Conservation (phyloP, 2,888 invertebrate species). For the Punctoribates punctum region DNA sequence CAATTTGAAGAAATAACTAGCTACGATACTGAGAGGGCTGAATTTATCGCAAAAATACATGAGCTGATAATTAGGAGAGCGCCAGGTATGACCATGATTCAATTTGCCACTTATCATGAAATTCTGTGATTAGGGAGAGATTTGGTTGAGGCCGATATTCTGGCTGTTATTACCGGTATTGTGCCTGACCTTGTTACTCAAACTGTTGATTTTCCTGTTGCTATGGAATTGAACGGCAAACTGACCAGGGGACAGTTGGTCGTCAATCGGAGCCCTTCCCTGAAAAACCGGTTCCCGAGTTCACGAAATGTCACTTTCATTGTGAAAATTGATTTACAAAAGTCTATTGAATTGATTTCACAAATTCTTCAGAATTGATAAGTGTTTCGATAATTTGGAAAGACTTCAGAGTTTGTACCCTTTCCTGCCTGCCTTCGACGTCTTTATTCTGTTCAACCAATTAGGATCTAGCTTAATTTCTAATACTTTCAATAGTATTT, state of each 20-base stretch:
- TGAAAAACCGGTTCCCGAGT: not conserved
- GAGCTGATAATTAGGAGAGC: not conserved
- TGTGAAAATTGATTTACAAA: not conserved
- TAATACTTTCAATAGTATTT: too few relatives aligned
- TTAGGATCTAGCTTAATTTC: too few relatives aligned
- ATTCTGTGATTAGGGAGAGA: too few relatives aligned
- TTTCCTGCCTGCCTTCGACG: too few relatives aligned
- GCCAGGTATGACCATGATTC: too few relatives aligned
- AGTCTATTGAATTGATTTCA: not conserved
- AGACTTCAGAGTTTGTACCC: too few relatives aligned
- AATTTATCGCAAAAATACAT: conserved; percentile 34
- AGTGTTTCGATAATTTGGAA: too few relatives aligned
- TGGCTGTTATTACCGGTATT: conserved; percentile 38
- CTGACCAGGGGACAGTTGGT: conserved; percentile 37
- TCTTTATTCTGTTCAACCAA: too few relatives aligned
- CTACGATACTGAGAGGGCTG: conserved; percentile 31
- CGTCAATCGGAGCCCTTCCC: not conserved
- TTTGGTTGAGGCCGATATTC: too few relatives aligned
- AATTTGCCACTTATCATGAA: not conserved
- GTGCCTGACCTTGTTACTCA: conserved; percentile 30
- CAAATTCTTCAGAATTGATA: not conserved
- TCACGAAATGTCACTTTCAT: not conserved
- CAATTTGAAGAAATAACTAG: conserved; percentile 17
- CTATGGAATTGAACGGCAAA: conserved; percentile 37
- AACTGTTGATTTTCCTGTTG: not conserved